Evolutionary conservation across 2,113 vertebrate species (phyloP).

Genomic region (Dipodomys merriami): DNA sequence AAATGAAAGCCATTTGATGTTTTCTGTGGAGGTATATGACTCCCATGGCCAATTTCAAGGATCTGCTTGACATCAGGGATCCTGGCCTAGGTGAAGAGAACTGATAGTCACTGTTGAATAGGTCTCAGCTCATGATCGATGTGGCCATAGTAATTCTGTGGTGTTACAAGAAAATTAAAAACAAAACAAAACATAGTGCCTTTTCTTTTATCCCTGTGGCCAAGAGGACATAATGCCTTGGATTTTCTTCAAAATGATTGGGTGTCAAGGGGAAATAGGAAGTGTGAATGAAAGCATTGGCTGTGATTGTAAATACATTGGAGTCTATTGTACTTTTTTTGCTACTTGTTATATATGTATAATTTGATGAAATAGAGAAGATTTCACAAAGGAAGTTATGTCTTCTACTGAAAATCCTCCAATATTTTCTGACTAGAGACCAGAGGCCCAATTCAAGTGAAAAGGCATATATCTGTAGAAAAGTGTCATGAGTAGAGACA

Average conservation of each 20-base stretch:
- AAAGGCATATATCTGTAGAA: background rate
- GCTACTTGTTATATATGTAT: background rate
- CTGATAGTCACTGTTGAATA: background rate
- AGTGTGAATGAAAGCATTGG: background rate
- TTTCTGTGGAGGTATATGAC: background rate
- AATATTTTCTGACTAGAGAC: background rate
- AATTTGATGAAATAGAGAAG: background rate
- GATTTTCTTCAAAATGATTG: background rate
- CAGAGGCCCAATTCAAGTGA: background rate
- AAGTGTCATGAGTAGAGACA: background rate
- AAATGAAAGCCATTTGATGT: background rate
- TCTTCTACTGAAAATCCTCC: background rate
- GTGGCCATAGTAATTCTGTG: background rate
- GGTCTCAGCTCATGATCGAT: background rate
- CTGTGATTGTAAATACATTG: background rate
- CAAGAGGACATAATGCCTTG: background rate
- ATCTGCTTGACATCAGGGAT: background rate
- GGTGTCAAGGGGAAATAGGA: background rate
- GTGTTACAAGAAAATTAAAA: too few relatives aligned
- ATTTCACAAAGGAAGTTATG: background rate
- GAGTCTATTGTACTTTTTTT: background rate
- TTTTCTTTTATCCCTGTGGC: background rate
- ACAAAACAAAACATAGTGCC: background rate
- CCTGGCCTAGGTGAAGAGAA: background rate
- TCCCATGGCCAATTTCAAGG: background rate